Evolutionary conservation across 2,888 invertebrate species (phyloP).

Genomic region (Corbicula japonica): DNA sequence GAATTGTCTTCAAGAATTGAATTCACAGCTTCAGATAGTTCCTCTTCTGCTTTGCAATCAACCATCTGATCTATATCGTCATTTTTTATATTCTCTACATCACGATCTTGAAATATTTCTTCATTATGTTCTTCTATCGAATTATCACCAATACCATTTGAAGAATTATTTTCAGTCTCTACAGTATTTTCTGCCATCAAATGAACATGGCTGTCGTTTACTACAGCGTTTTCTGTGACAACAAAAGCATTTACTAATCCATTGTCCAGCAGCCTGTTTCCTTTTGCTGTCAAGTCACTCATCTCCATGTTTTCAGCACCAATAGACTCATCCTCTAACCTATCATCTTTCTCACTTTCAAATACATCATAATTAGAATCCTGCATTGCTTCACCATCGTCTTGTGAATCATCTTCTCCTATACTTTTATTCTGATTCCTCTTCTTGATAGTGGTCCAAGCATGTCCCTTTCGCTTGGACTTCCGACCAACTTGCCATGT

Average conservation of each 20-base stretch:
- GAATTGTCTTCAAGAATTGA: too few relatives aligned
- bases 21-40: too few relatives aligned
- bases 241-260: too few relatives aligned
- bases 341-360: conserved; percentile 7
- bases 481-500: conserved; percentile 78
- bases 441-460: conserved; percentile 80
- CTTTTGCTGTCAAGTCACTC: too few relatives aligned
- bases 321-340: too few relatives aligned
- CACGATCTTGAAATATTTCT: background rate
- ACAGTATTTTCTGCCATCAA: background rate
- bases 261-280: too few relatives aligned
- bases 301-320: too few relatives aligned
- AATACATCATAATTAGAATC: background rate
- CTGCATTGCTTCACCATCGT: too few relatives aligned
- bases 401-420: too few relatives aligned
- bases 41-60: conserved; percentile 1
- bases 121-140: background rate
- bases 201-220: conserved; percentile 17
- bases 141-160: background rate
- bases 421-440: conserved; percentile 58
- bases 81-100: conserved; percentile 2
- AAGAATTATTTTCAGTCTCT: conserved; percentile 15
- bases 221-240: background rate
- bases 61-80: conserved; percentile 2
- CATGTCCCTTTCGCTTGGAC: conserved; percentile 73